phyloP scores from a whole-genome alignment of 2,888 invertebrate genomes.

The Onchidella celtica region DNA sequence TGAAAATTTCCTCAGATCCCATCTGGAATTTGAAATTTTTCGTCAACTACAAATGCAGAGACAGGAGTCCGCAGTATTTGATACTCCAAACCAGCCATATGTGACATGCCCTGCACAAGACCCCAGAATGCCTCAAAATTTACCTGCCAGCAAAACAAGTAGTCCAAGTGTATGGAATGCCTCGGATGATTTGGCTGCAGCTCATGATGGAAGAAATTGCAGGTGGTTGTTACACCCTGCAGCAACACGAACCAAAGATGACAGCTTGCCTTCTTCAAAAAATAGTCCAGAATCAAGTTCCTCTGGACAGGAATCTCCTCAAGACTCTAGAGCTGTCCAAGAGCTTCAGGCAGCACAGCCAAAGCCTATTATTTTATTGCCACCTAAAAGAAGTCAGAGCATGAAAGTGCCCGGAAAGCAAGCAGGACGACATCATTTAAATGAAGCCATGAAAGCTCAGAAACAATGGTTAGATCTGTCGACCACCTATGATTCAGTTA shows the following conservation, averaged over 20 bases:
- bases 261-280: conserved; percentile 4
- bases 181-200: neutral
- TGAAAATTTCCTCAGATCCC: conserved; percentile 72
- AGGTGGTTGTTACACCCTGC: neutral
- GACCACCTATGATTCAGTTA: conserved; percentile 37
- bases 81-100: neutral
- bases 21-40: conserved; percentile 77
- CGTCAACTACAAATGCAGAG: conserved; percentile 77
- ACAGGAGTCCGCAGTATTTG: conserved; percentile 56
- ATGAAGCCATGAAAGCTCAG: conserved; percentile 14
- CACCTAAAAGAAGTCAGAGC: conserved; percentile 46
- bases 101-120: conserved; percentile 12
- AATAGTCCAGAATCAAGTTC: conserved; percentile 21
- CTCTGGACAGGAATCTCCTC: conserved; percentile 34
- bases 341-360: neutral
- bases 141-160: neutral
- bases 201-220: neutral
- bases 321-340: neutral
- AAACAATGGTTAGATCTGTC: conserved; percentile 46
- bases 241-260: neutral
- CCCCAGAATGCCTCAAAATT: neutral
- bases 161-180: neutral
- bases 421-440: conserved; percentile 30
- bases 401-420: conserved; percentile 45
- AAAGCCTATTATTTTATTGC: conserved; percentile 21